A percentile compares a stretch with the other conserved stretches of the same genome.
Evolutionary conservation across 1,140 invertebrate species (phyloP).

Genomic region (Elymnias hypermnestra): DNA sequence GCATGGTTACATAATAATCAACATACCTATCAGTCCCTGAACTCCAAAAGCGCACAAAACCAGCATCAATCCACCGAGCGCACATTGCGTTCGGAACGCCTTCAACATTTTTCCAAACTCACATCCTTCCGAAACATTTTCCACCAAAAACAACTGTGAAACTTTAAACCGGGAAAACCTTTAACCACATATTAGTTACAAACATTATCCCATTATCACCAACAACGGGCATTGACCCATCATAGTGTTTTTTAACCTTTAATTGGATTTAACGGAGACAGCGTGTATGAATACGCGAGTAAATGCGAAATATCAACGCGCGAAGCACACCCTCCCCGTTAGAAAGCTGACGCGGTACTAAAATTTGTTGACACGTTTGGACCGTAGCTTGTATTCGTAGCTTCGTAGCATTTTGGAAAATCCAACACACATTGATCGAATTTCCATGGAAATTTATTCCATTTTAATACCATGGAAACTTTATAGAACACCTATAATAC

Average conservation of each 20-base stretch:
- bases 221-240: conserved; percentile 33
- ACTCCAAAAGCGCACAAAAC: conserved; percentile 31
- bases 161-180: conserved; percentile 30
- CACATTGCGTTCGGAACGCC: conserved; percentile 45
- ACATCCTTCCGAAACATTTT: conserved; percentile 59
- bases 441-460: conserved; percentile 30
- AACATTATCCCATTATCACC: conserved; percentile 46
- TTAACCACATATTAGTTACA: conserved; percentile 40
- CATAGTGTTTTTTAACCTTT: conserved; percentile 35
- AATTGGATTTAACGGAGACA: conserved; percentile 57
- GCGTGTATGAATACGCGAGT: conserved; percentile 47
- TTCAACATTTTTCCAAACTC: conserved; percentile 67
- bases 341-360: conserved; percentile 44
- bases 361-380: conserved; percentile 16
- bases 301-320: conserved; percentile 3
- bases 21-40: conserved; percentile 57
- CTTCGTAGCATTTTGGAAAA: conserved; percentile 44
- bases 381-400: conserved; percentile 26
- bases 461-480: too few species aligned
- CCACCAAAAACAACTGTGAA: conserved; percentile 34
- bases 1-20: neutral
- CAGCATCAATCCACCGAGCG: conserved; percentile 49
- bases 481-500: too few species aligned
- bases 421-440: conserved; percentile 47
- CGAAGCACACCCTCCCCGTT: conserved; percentile 24